A percentile compares a stretch with the other conserved stretches of the same genome.
Conservation (phyloP, 1,140 invertebrate genomes). For the Drosophila micromelanica region DNA sequence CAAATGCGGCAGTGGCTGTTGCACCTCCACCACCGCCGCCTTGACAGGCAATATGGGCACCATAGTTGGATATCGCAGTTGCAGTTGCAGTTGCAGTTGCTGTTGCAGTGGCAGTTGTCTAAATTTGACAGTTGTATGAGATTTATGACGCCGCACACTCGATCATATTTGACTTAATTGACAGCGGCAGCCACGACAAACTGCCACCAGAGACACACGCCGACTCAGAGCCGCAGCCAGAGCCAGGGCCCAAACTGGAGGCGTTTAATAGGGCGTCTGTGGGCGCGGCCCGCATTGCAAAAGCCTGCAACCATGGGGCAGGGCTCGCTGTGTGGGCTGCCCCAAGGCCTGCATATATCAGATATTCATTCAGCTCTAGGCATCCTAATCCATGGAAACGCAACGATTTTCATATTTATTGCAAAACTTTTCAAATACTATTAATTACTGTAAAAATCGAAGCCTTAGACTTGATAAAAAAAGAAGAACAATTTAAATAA, state of each 20-base stretch:
- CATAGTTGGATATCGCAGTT: conserved; percentile 47
- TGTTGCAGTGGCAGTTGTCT: conserved; percentile 60
- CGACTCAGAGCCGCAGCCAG: conserved; percentile 26
- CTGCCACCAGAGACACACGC: conserved; percentile 63
- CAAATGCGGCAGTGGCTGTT: conserved; percentile 30
- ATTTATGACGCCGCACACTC: conserved; percentile 79
- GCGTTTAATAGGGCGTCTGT: conserved; percentile 19
- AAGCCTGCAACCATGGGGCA: conserved; percentile 4
- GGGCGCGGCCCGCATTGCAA: conserved; percentile 24
- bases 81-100: conserved; percentile 28
- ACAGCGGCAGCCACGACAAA: conserved; percentile 79
- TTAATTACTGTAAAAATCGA: no score
- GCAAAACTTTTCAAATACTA: no score
- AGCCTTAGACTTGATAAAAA: no score
- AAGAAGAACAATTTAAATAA: no score
- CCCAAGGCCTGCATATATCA: neutral
- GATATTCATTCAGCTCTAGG: neutral
- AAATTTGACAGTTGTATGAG: conserved; percentile 81
- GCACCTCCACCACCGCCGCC: neutral
- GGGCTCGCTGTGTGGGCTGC: conserved; percentile 27
- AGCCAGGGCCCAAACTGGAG: conserved; percentile 9
- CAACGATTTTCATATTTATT: neutral
- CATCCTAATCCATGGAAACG: conserved; percentile 10
- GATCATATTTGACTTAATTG: conserved; percentile 83
- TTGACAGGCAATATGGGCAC: conserved; percentile 29